These are phyloP conservation scores for Mesoclemmys tuberculata DNA, from an alignment of 2,113 vertebrate species.

Conservation along the genomic window DNA sequence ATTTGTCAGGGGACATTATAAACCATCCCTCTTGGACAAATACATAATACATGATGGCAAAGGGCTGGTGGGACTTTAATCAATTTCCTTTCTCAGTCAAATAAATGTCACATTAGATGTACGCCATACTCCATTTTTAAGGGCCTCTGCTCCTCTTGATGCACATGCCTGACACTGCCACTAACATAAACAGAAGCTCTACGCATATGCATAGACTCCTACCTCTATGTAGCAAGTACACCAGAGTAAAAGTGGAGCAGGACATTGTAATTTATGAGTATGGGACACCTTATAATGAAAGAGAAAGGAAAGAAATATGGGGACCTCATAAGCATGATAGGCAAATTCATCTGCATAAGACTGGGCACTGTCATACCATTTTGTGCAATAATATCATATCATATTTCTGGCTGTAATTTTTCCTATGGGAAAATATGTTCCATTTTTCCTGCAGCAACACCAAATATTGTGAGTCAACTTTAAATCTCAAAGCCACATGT, in stretches of 20 bases:
- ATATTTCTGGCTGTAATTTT: background rate
- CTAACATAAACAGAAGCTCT: constrained; percentile 27
- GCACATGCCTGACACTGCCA: constrained; percentile 39
- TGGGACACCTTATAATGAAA: constrained; percentile 61
- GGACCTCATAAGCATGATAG: constrained; percentile 37
- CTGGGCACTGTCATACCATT: constrained; percentile 4
- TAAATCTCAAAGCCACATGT: constrained; percentile 24
- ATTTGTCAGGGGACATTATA: constrained; percentile 68
- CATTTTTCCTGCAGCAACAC: background rate
- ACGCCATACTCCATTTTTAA: constrained; percentile 54
- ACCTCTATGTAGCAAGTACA: constrained; percentile 61
- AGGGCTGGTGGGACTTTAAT: constrained; percentile 74
- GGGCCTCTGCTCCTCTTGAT: constrained; percentile 55
- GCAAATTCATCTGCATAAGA: constrained; percentile 25
- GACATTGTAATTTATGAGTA: constrained; percentile 57
- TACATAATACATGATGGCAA: constrained; percentile 75
- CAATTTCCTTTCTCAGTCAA: constrained; percentile 75
- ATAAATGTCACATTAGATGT: constrained; percentile 74
- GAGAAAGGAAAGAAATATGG: constrained; percentile 62
- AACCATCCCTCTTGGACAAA: constrained; percentile 72
- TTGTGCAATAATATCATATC: background rate
- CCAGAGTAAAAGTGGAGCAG: constrained; percentile 43
- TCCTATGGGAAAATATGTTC: background rate
- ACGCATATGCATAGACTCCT: constrained; percentile 22
- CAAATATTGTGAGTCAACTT: constrained; percentile 10